Conservation (phyloP, 1,140 invertebrate genomes). For the Nylanderia fulva region DNA sequence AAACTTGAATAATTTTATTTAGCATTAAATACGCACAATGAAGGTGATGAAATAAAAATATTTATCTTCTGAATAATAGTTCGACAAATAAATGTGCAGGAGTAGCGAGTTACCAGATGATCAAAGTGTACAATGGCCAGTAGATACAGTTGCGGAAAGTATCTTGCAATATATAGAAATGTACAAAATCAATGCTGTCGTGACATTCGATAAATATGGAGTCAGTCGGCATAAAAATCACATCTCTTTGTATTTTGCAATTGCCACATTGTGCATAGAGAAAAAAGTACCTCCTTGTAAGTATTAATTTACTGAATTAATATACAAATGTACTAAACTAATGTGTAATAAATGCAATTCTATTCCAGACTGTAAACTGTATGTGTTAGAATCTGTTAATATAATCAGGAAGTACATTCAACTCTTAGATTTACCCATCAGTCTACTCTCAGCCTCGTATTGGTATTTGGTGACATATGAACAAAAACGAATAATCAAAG, state of each 20-base stretch:
- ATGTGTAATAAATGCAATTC: conserved; percentile 44
- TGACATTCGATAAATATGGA: conserved; percentile 97
- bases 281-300: conserved; percentile 90
- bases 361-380: conserved; percentile 92
- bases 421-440: conserved; percentile 93
- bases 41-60: background rate
- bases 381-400: conserved; percentile 93
- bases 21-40: conserved; percentile 14
- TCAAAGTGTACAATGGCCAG: conserved; percentile 91
- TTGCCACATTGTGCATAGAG: conserved; percentile 91
- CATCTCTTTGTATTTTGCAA: conserved; percentile 92
- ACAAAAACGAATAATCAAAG: conserved; percentile 80
- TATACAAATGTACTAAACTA: background rate
- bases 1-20: conserved; percentile 10
- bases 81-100: conserved; percentile 83
- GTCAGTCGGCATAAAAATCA: conserved; percentile 97
- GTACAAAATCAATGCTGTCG: conserved; percentile 92
- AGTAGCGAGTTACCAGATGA: conserved; percentile 92
- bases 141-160: conserved; percentile 89
- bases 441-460: conserved; percentile 90
- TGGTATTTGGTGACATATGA: conserved; percentile 88
- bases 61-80: conserved; percentile 56
- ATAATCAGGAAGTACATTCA: conserved; percentile 95
- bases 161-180: conserved; percentile 91
- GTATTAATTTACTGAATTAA: conserved; percentile 67